Conservation (phyloP, 2,113 vertebrate species). For the Ageneiosus marmoratus region DNA sequence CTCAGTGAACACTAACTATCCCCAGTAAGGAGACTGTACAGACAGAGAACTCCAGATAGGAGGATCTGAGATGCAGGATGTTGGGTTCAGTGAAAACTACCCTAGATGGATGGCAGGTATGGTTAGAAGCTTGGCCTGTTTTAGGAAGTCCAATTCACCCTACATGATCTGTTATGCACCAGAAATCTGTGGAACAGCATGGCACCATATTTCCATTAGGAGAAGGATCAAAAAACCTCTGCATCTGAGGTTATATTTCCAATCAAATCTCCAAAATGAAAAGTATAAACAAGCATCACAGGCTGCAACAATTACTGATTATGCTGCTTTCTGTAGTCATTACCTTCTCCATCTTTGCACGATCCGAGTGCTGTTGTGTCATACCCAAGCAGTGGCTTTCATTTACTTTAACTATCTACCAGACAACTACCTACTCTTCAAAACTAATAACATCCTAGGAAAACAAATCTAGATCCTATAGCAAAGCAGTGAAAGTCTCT, state of each 20-base stretch:
- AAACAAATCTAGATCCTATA: neutral
- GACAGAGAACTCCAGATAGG: neutral
- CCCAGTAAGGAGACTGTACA: neutral
- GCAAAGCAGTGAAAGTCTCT: neutral
- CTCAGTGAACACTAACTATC: neutral
- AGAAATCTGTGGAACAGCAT: neutral
- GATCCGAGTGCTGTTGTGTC: neutral
- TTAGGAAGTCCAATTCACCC: neutral
- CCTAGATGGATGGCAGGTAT: neutral
- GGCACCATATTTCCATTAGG: neutral
- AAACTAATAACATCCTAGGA: too few species aligned
- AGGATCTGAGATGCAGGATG: conserved; percentile 1
- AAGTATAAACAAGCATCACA: neutral
- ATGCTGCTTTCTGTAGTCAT: neutral
- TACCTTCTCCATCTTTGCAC: neutral
- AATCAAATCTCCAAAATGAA: neutral
- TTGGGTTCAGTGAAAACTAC: neutral
- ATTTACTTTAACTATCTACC: too few species aligned
- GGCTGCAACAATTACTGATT: neutral
- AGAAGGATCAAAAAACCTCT: too few species aligned
- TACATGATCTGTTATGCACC: too few species aligned
- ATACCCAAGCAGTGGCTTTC: neutral
- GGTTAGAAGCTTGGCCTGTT: neutral
- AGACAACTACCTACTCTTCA: too few species aligned
- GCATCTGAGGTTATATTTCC: neutral